Percentiles rank a stretch among this genome's conserved stretches.
Conservation (phyloP, 2,888 invertebrate species). For the Tiphia femorata region DNA sequence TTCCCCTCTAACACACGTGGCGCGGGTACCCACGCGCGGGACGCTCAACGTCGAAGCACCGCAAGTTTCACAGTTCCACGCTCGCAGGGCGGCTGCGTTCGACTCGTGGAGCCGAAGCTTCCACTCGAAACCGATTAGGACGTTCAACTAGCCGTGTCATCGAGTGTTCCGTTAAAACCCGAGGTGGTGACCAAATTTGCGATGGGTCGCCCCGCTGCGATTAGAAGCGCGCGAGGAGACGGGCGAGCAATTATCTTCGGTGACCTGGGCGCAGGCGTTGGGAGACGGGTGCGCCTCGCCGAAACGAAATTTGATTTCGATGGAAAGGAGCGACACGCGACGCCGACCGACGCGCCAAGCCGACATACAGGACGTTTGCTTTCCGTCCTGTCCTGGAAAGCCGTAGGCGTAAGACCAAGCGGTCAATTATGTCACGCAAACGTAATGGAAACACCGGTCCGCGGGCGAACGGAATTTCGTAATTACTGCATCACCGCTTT, state of each 20-base stretch:
- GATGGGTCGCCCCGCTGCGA: slow-evolving; percentile 12
- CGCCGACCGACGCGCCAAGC: too few relatives aligned
- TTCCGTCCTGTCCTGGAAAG: neutral
- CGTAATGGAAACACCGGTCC: slow-evolving; percentile 21
- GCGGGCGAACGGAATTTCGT: slow-evolving; percentile 45
- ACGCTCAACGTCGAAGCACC: slow-evolving; percentile 27
- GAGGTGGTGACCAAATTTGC: slow-evolving; percentile 33
- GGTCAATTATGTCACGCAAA: slow-evolving; percentile 48
- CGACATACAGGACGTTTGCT: neutral
- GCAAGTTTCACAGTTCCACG: slow-evolving; percentile 24
- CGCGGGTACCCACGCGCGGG: slow-evolving; percentile 28
- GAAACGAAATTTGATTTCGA: too few relatives aligned
- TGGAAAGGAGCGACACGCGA: too few relatives aligned
- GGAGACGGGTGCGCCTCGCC: neutral
- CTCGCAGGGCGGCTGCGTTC: slow-evolving; percentile 30
- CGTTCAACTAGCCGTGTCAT: slow-evolving; percentile 60
- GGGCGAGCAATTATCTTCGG: neutral
- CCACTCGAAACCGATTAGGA: slow-evolving; percentile 53
- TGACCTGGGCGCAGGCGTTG: neutral
- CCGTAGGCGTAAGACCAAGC: slow-evolving; percentile 23
- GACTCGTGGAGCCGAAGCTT: slow-evolving; percentile 48
- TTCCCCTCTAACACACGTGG: slow-evolving; percentile 21
- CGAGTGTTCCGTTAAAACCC: slow-evolving; percentile 40
- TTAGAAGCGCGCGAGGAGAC: slow-evolving; percentile 14
- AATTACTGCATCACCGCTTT: slow-evolving; percentile 42